phyloP scores from a whole-genome alignment of 2,113 vertebrate genomes.

The Cepphus grylle region DNA sequence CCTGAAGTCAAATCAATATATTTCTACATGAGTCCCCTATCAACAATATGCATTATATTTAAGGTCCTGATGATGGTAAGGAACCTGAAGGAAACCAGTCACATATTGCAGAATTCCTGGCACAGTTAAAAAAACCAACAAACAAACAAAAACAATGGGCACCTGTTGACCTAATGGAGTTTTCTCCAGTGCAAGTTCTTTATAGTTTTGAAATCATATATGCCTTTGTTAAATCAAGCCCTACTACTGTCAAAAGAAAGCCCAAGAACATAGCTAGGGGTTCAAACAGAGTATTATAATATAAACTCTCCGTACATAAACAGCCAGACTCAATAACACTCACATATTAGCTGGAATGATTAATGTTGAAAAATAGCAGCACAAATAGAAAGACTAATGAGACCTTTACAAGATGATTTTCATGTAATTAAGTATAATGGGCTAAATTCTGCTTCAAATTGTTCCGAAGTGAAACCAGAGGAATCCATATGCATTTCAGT shows the following conservation, averaged over 20 bases:
- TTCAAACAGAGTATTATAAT: neutral
- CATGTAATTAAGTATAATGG: neutral
- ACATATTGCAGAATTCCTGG: neutral
- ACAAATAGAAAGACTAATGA: conserved; percentile 30
- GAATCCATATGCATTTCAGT: neutral
- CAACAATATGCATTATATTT: neutral
- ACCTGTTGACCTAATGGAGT: neutral
- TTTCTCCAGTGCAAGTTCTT: neutral
- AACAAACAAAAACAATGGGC: neutral
- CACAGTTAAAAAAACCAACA: neutral
- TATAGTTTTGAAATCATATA: neutral
- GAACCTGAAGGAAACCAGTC: neutral
- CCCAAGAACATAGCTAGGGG: neutral
- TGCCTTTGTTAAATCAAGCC: neutral
- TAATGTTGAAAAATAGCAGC: neutral
- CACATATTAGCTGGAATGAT: neutral
- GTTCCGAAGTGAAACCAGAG: neutral
- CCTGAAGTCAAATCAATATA: neutral
- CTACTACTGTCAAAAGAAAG: neutral
- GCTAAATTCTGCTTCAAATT: neutral
- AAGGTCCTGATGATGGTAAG: neutral
- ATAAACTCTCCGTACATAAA: neutral
- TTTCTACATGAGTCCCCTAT: neutral
- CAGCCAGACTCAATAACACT: neutral
- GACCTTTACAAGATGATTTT: neutral